These are phyloP conservation scores for Herminia tarsipennalis DNA, from an alignment of 2,888 invertebrate species.

Conservation along the genomic window DNA sequence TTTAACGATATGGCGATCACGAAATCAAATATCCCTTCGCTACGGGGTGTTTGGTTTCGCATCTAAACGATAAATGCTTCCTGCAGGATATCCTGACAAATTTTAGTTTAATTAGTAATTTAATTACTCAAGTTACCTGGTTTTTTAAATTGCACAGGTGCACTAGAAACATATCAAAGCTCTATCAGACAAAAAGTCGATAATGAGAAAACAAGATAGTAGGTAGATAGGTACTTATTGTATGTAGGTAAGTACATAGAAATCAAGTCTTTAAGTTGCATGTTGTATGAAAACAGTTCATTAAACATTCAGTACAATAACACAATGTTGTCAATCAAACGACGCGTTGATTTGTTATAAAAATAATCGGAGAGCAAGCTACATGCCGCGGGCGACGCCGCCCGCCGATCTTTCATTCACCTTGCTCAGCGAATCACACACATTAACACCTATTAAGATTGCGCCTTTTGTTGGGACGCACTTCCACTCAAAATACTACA, in stretches of 20 bases:
- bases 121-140: neutral
- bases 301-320: slow-evolving; percentile 60
- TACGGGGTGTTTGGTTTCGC: slow-evolving; percentile 16
- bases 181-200: too few species aligned
- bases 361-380: slow-evolving; percentile 54
- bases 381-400: slow-evolving; percentile 39
- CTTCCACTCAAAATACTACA: slow-evolving; percentile 80
- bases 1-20: slow-evolving; percentile 28
- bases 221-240: too few species aligned
- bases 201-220: too few species aligned
- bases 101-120: neutral
- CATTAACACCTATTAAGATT: slow-evolving; percentile 80
- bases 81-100: slow-evolving; percentile 9
- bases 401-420: slow-evolving; percentile 57
- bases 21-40: too few species aligned
- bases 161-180: too few species aligned
- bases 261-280: neutral
- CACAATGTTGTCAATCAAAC: slow-evolving; percentile 74
- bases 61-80: slow-evolving; percentile 6
- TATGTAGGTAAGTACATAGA: too few species aligned
- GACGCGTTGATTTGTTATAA: slow-evolving; percentile 78
- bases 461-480: slow-evolving; percentile 68
- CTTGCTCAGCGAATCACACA: slow-evolving; percentile 71
- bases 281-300: slow-evolving; percentile 50
- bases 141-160: too few species aligned